phyloP scores from a whole-genome alignment of 2,113 vertebrate genomes.

The Agapornis roseicollis region DNA sequence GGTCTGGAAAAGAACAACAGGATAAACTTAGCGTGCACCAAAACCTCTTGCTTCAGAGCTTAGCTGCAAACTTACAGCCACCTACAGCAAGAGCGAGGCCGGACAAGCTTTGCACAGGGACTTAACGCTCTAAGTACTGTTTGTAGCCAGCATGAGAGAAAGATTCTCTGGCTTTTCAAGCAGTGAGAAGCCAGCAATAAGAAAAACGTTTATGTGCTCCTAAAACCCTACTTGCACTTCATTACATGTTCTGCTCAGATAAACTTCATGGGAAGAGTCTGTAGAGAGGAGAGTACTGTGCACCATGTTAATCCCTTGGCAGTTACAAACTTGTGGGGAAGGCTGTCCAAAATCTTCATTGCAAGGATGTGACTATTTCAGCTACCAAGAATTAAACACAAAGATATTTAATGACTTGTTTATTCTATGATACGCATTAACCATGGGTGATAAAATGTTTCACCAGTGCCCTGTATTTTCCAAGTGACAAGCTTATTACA shows the following conservation, averaged over 20 bases:
- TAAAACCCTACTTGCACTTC: not conserved
- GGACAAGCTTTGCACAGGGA: not conserved
- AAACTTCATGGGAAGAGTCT: not conserved
- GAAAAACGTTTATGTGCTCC: not conserved
- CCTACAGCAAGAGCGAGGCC: not conserved
- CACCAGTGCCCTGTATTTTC: not conserved
- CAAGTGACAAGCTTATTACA: not conserved
- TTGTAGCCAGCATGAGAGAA: not conserved
- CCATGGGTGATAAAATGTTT: not conserved
- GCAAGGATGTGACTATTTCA: not conserved
- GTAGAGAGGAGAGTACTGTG: not conserved
- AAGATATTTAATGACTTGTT: not conserved
- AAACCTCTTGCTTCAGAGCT: not conserved
- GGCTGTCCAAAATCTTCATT: not conserved
- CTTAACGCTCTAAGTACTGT: not conserved
- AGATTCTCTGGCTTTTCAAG: not conserved
- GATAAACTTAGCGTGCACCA: not conserved
- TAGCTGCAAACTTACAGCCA: not conserved
- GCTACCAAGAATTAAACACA: not conserved
- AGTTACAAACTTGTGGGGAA: not conserved
- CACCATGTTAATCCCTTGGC: not conserved
- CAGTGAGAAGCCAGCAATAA: not conserved
- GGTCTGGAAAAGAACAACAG: slow-evolving; percentile 77
- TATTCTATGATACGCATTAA: not conserved
- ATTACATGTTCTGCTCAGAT: not conserved